Evolutionary conservation across 2,888 invertebrate genomes (phyloP).

Genomic region (Catocala fraxini): DNA sequence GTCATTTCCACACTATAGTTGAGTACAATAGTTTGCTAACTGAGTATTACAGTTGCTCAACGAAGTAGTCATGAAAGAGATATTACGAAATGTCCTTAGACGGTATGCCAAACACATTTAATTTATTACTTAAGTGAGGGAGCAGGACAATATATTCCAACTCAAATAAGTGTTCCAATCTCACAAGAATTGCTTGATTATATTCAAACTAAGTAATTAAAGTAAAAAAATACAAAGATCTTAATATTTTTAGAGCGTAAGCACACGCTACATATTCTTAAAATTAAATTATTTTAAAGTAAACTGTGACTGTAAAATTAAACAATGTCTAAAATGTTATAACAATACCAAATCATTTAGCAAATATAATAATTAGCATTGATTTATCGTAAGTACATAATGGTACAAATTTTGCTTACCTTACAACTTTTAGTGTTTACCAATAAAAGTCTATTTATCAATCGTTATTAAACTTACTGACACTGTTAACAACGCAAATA

Average conservation of each 20-base stretch:
- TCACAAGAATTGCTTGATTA: background rate
- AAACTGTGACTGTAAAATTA: background rate
- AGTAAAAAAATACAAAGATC: constrained; percentile 4
- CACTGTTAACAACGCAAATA: too few relatives aligned
- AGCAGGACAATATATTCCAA: too few relatives aligned
- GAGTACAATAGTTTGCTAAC: too few relatives aligned
- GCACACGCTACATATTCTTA: constrained; percentile 6
- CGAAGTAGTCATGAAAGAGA: too few relatives aligned
- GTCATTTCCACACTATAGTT: too few relatives aligned
- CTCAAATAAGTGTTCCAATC: too few relatives aligned
- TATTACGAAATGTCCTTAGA: too few relatives aligned
- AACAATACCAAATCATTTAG: background rate
- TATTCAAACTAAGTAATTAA: constrained; percentile 1
- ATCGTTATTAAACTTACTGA: too few relatives aligned
- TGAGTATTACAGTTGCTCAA: too few relatives aligned
- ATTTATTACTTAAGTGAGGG: too few relatives aligned
- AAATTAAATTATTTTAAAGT: background rate
- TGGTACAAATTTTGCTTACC: constrained; percentile 9
- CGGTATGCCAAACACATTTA: too few relatives aligned
- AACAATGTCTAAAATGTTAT: background rate
- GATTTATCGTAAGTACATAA: constrained; percentile 28
- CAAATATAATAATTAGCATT: background rate
- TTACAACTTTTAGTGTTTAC: background rate
- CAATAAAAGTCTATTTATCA: too few relatives aligned
- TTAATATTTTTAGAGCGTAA: constrained; percentile 9